Evolutionary conservation across 1,140 invertebrate genomes (phyloP).

Genomic region (Dendroctonus ponderosae): DNA sequence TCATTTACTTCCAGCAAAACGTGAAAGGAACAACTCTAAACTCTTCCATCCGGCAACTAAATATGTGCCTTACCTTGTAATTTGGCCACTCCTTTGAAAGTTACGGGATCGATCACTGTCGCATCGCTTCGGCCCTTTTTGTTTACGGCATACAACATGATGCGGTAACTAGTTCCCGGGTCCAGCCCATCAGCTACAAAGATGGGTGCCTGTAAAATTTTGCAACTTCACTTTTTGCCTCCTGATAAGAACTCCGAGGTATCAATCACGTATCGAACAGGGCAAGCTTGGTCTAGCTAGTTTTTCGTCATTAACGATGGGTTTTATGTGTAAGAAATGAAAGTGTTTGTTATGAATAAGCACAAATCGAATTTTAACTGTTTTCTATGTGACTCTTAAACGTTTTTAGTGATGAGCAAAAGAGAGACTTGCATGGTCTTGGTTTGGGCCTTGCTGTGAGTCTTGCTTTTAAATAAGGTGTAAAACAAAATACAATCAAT

Average conservation of each 20-base stretch:
- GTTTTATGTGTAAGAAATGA: background rate
- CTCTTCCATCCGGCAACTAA: background rate
- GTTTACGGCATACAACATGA: conserved; percentile 79
- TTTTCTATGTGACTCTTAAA: too few species aligned
- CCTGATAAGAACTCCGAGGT: too few species aligned
- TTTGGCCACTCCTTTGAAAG: conserved; percentile 76
- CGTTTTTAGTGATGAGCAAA: too few species aligned
- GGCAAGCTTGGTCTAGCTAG: too few species aligned
- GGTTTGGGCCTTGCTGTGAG: too few species aligned
- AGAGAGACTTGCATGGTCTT: too few species aligned
- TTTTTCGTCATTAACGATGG: too few species aligned
- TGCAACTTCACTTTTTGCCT: conserved; percentile 24
- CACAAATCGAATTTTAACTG: too few species aligned
- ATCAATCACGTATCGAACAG: background rate
- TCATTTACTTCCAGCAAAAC: too few species aligned
- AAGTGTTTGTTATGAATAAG: background rate
- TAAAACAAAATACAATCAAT: too few species aligned
- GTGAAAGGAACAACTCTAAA: too few species aligned
- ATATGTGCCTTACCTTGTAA: conserved; percentile 56
- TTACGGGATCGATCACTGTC: conserved; percentile 75
- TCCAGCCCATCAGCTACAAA: conserved; percentile 77
- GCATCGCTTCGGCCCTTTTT: conserved; percentile 81
- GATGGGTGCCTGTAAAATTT: conserved; percentile 54
- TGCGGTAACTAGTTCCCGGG: conserved; percentile 71
- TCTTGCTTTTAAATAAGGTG: too few species aligned